phyloP scores from a whole-genome alignment of 2,888 invertebrate genomes.

The Calliopum simillimum region DNA sequence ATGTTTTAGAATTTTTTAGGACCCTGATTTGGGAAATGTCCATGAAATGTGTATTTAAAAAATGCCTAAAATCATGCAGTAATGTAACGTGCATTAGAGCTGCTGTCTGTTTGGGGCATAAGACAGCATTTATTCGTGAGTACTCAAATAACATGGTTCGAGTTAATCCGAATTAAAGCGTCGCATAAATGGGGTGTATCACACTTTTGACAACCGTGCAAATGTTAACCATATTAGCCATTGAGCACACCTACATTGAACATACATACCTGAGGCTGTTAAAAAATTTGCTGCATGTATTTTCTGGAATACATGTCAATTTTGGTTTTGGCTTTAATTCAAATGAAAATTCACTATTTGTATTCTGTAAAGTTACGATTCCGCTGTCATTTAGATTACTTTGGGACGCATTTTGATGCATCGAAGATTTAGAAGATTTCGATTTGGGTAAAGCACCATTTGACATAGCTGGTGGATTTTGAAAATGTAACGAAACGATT shows the following conservation, averaged over 20 bases:
- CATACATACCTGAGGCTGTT: constrained; percentile 43
- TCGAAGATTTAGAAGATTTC: constrained; percentile 41
- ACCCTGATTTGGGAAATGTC: too few species aligned
- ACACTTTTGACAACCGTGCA: too few species aligned
- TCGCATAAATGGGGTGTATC: too few species aligned
- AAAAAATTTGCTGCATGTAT: constrained; percentile 39
- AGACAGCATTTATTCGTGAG: too few species aligned
- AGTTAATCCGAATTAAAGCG: too few species aligned
- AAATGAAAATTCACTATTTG: constrained; percentile 44
- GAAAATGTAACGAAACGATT: constrained; percentile 18
- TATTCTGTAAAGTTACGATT: constrained; percentile 29
- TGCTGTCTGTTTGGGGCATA: too few species aligned
- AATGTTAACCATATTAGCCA: too few species aligned
- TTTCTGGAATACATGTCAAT: constrained; percentile 47
- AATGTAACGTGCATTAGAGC: too few species aligned
- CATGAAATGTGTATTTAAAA: too few species aligned
- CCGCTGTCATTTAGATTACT: constrained; percentile 21
- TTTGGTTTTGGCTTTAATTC: constrained; percentile 48
- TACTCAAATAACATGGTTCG: too few species aligned
- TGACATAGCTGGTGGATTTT: constrained; percentile 41
- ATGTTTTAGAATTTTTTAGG: too few species aligned
- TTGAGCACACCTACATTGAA: background rate
- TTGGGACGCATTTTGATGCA: constrained; percentile 13
- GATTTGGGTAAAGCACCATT: constrained; percentile 42
- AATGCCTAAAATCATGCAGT: too few species aligned